A percentile compares a stretch with the other conserved stretches of the same genome.
These are phyloP conservation scores for Strix aluco DNA, from an alignment of 2,113 vertebrate species.

Conservation along the genomic window DNA sequence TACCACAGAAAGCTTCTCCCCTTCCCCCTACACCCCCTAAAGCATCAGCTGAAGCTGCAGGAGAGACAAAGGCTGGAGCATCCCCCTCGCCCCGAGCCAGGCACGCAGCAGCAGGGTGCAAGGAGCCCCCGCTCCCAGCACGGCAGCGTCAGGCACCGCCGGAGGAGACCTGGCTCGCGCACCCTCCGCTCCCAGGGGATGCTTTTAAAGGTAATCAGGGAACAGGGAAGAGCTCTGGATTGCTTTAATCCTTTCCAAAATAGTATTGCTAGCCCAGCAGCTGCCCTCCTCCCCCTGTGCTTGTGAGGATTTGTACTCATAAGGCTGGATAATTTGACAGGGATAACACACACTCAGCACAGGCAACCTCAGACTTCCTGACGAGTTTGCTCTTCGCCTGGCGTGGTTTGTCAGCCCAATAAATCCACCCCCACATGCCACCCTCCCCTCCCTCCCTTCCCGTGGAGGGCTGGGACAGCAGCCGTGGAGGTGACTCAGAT, in stretches of 20 bases:
- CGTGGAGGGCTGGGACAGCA: not conserved
- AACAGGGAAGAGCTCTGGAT: conserved; percentile 4
- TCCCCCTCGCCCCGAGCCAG: not conserved
- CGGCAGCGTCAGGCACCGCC: not conserved
- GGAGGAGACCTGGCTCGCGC: not conserved
- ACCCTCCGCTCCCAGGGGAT: not conserved
- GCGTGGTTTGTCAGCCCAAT: not conserved
- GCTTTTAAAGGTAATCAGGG: not conserved
- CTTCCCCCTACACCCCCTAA: not conserved
- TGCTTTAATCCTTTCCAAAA: conserved; percentile 38
- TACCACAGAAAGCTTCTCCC: conserved; percentile 38
- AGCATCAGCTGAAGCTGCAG: conserved; percentile 33
- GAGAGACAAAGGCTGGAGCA: not conserved
- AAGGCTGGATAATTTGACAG: not conserved
- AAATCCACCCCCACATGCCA: not conserved
- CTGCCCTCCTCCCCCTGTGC: not conserved
- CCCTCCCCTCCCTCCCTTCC: not conserved
- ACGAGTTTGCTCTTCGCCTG: not conserved
- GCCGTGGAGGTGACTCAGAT: not conserved
- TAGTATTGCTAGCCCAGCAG: not conserved
- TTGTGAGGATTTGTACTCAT: not conserved
- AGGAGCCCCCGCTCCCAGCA: not conserved
- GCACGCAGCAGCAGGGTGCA: not conserved
- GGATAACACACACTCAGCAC: not conserved
- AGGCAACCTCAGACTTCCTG: not conserved